Base-by-base conservation (phyloP, 1,140 invertebrate genomes). In the Sarcophaga peregrina region DNA sequence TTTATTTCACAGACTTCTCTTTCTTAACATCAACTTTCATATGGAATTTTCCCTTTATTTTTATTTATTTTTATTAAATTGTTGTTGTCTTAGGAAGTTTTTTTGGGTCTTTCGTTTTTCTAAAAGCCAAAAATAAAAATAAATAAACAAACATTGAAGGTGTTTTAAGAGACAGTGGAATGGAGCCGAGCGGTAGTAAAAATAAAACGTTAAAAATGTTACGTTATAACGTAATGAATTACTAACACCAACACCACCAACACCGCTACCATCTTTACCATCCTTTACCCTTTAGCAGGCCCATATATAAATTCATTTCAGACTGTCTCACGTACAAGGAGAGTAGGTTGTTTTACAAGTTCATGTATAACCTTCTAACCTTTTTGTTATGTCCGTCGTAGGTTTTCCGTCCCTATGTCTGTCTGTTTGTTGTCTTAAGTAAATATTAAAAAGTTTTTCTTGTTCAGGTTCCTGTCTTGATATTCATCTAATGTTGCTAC, bases 221-320 rank as follows among this genome's bases (percentile, higher is more conserved):
- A 68, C n/a, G n/a, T 68, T 20, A 68, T 68, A 37, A 68, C n/a
- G 17, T 20, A 68, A 68, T 68, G 62, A 68, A 68, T 68, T 68
- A 9, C 62, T 8, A 68, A 68, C 62, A 20, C n/a, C 20, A 20
- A 20, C 3, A 68, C 10, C 62, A 37, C 25, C 25, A 37, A 1
- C 25, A 37, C 25, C 25, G 4, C 25, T 37, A 2, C 25, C 25
- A 2, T 37, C 25, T 2, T 4, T 4, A 37, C 25, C 25, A 37
- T 37, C 25, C 4, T 37, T 37, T 4, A 37, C 25, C 25, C 25
- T 2, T 4, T 37, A n/a, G 25, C 25, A 37, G 25, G 25, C 25
- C 25, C 25, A 1, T 37, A 1, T 37, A 4, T 37, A 37, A 37
- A 37, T 4, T 37, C 25, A 37, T 37, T 37, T 37, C 4, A 37